phyloP scores from a whole-genome alignment of 2,113 vertebrate genomes.

The Mesocricetus auratus region DNA sequence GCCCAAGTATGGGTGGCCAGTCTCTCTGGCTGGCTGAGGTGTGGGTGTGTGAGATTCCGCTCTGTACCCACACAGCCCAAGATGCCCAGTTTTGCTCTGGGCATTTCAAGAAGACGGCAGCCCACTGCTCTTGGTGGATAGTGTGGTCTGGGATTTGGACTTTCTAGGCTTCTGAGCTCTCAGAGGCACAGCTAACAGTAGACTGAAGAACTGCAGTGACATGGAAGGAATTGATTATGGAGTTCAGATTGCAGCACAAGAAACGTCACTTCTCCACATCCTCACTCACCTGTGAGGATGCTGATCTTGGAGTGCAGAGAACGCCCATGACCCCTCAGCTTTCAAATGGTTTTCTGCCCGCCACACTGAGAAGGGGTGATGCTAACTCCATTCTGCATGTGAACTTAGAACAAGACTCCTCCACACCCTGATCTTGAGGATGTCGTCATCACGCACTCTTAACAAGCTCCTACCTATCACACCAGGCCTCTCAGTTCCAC shows the following conservation, averaged over 20 bases:
- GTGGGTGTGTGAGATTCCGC: slow-evolving; percentile 71
- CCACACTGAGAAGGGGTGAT: not conserved
- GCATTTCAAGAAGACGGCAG: not conserved
- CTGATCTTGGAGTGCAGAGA: not conserved
- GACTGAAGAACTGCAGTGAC: not conserved
- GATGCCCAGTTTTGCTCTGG: slow-evolving; percentile 37
- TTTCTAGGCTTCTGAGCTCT: not conserved
- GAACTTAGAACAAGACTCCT: not conserved
- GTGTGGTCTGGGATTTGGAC: not conserved
- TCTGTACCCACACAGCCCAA: slow-evolving; percentile 51
- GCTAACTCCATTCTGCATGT: fast-evolving
- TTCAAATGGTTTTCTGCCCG: not conserved
- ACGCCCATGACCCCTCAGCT: not conserved
- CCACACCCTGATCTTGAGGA: not conserved
- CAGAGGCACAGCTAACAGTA: not conserved
- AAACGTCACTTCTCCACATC: not conserved
- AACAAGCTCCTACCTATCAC: fast-evolving
- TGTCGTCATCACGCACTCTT: not conserved
- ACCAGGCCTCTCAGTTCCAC: no score
- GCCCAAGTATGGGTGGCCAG: slow-evolving; percentile 60
- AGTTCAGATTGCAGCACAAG: not conserved
- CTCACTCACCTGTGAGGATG: not conserved
- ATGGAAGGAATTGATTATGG: not conserved
- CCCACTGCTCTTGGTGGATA: not conserved
- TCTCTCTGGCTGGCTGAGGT: slow-evolving; percentile 34